Conservation (phyloP, 2,113 vertebrate genomes). For the Corythoichthys haematopterus region DNA sequence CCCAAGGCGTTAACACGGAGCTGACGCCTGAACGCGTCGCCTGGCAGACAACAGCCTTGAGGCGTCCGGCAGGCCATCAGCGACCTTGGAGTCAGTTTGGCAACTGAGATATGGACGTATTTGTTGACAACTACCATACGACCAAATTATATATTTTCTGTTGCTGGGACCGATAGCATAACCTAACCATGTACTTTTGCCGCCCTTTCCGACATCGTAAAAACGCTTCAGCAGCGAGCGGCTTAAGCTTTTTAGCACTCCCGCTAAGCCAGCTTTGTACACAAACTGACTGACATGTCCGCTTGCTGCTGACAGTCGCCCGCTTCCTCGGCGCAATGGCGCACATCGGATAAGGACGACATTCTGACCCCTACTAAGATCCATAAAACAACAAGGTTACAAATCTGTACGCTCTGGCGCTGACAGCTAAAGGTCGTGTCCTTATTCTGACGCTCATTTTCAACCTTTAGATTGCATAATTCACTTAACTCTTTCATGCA, state of each 20-base stretch:
- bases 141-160: too few relatives aligned
- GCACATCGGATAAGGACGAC: neutral
- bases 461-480: too few relatives aligned
- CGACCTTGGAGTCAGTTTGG: conserved; percentile 24
- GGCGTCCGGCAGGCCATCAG: conserved; percentile 26
- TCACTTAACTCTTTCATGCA: too few relatives aligned
- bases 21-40: conserved; percentile 22
- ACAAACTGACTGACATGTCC: neutral
- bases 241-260: neutral
- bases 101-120: conserved; percentile 13
- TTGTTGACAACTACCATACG: neutral
- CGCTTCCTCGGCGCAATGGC: neutral
- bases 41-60: conserved; percentile 17
- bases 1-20: conserved; percentile 45
- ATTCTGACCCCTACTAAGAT: neutral
- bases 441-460: too few relatives aligned
- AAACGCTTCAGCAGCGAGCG: neutral
- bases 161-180: too few relatives aligned
- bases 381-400: neutral
- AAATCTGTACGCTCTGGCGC: neutral
- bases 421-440: too few relatives aligned
- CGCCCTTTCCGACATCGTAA: neutral
- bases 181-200: neutral
- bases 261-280: neutral
- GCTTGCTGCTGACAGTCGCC: neutral